Evolutionary conservation across 2,797 vertebrate species (phyloP).

Genomic region (Pantherophis alleghaniensis): DNA sequence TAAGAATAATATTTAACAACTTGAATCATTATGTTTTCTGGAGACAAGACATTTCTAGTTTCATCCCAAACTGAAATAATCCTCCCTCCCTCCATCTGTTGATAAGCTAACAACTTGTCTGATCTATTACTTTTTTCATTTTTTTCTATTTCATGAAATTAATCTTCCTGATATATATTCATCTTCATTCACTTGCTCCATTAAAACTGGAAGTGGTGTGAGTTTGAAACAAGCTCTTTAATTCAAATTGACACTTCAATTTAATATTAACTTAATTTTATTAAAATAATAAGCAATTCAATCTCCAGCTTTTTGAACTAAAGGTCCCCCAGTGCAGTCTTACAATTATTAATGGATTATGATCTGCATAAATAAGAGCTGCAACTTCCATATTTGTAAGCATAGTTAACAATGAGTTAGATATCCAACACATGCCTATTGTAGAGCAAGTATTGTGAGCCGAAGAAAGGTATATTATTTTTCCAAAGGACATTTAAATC

Average conservation of each 20-base stretch:
- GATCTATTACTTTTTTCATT: background rate
- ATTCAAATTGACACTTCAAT: background rate
- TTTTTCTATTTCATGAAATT: background rate
- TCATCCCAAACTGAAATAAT: background rate
- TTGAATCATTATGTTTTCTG: background rate
- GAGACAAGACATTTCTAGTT: background rate
- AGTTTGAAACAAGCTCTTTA: background rate
- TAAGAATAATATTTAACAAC: background rate
- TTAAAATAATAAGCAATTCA: background rate
- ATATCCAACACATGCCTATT: background rate
- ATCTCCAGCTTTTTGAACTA: background rate
- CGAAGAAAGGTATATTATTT: background rate
- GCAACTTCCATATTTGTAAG: background rate
- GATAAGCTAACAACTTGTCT: background rate
- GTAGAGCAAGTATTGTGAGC: background rate
- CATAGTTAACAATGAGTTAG: background rate
- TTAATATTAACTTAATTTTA: background rate
- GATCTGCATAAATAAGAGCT: background rate
- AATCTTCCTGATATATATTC: background rate
- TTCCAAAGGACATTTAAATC: background rate
- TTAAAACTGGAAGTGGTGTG: background rate
- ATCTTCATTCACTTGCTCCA: background rate
- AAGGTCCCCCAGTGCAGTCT: background rate
- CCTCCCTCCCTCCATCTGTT: background rate
- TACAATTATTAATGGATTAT: background rate